Percentiles rank a stretch among this genome's conserved stretches.
Evolutionary conservation across 1,140 invertebrate species (phyloP).

Genomic region (Tetranychus urticae): DNA sequence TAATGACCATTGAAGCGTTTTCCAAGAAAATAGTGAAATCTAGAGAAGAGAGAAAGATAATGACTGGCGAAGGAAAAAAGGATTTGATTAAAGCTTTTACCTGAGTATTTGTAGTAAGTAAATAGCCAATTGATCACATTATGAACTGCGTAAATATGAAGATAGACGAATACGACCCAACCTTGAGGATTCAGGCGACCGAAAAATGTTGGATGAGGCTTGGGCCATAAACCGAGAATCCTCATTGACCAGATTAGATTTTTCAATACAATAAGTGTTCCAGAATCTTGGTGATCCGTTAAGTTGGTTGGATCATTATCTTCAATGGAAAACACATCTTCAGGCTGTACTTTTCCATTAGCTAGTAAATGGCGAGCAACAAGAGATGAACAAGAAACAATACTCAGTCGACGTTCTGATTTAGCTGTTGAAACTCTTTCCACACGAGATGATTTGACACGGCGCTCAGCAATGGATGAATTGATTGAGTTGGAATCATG

Average conservation of each 20-base stretch:
- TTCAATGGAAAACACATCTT: too few species aligned
- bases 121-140: not conserved
- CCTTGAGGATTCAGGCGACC: not conserved
- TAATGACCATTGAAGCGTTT: not conserved
- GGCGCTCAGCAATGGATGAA: too few species aligned
- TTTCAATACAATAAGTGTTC: not conserved
- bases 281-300: too few species aligned
- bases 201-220: not conserved
- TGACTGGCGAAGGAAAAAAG: not conserved
- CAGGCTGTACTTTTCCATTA: not conserved
- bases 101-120: not conserved
- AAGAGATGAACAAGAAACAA: too few species aligned
- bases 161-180: not conserved
- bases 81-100: not conserved
- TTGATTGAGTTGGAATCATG: too few species aligned
- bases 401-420: too few species aligned
- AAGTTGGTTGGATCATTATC: too few species aligned
- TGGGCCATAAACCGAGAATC: not conserved
- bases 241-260: not conserved
- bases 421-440: too few species aligned
- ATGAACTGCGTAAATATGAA: not conserved
- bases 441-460: too few species aligned
- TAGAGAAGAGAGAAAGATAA: not conserved
- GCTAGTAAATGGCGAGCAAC: too few species aligned
- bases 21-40: not conserved